phyloP scores from a whole-genome alignment of 1,140 invertebrate genomes.

The Epicauta chinensis region DNA sequence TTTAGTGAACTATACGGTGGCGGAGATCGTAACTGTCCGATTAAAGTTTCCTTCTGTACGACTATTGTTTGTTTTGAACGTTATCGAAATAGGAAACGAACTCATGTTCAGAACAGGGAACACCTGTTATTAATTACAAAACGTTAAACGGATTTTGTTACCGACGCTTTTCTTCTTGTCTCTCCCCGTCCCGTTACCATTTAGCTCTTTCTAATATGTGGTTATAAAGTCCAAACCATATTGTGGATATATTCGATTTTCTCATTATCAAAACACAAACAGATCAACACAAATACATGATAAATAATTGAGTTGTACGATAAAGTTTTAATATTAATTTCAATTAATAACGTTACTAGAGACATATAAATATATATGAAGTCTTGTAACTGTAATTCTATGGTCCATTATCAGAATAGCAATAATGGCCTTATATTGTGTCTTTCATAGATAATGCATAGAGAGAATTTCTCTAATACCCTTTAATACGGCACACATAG shows the following conservation, averaged over 20 bases:
- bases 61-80: constrained; percentile 18
- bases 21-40: constrained; percentile 15
- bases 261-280: no score
- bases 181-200: constrained; percentile 11
- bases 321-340: constrained; percentile 15
- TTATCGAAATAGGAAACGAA: constrained; percentile 25
- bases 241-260: no score
- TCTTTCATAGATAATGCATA: no score
- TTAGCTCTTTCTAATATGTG: not conserved
- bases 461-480: no score
- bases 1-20: constrained; percentile 11
- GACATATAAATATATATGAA: no score
- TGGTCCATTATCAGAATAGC: no score
- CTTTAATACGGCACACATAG: no score
- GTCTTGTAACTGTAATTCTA: no score
- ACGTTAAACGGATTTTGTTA: constrained; percentile 22
- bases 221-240: no score
- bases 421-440: no score
- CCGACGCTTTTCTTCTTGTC: constrained; percentile 11
- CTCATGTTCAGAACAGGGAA: constrained; percentile 11
- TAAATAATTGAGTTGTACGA: constrained; percentile 9
- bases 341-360: constrained; percentile 7
- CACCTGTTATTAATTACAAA: constrained; percentile 24
- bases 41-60: constrained; percentile 18
- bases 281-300: constrained; percentile 11